These are phyloP conservation scores for Harpegnathos saltator DNA, from an alignment of 1,140 invertebrate species.

Conservation along the genomic window DNA sequence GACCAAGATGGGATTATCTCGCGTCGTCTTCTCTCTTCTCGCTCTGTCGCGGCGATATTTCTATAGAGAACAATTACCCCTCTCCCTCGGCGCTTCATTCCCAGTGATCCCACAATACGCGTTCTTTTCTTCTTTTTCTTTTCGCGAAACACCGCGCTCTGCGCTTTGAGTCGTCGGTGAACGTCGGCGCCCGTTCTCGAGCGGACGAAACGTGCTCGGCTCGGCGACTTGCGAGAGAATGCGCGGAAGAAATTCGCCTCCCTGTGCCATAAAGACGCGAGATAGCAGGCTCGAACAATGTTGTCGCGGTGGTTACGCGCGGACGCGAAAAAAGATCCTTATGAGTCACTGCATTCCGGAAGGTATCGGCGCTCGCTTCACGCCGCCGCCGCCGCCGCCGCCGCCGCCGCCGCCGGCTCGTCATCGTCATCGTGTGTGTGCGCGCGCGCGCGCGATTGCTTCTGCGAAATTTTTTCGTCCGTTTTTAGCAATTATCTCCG, in stretches of 20 bases:
- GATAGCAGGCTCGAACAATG: constrained; percentile 39
- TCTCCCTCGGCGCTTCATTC: neutral
- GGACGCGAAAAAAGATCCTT: constrained; percentile 55
- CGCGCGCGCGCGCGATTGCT: neutral
- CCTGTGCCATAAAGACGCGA: constrained; percentile 18
- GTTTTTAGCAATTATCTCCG: neutral
- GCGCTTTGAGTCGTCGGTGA: no score
- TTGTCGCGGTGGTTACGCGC: constrained; percentile 59
- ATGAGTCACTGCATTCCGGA: constrained; percentile 63
- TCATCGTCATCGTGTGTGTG: neutral
- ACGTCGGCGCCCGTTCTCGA: constrained; percentile 13
- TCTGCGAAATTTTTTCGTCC: neutral
- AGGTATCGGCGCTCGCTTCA: neutral
- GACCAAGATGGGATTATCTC: neutral
- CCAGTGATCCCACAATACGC: neutral
- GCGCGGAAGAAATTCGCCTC: constrained; percentile 46
- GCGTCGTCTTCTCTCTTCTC: neutral
- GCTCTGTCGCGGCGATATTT: no score
- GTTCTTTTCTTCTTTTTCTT: neutral
- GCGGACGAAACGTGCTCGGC: neutral
- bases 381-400: no score
- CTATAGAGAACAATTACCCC: no score
- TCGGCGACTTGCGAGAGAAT: constrained; percentile 10
- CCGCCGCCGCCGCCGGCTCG: no score
- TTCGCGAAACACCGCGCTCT: neutral